Evolutionary conservation across 2,113 vertebrate species (phyloP).

Genomic region (Oreocharis arfaki): DNA sequence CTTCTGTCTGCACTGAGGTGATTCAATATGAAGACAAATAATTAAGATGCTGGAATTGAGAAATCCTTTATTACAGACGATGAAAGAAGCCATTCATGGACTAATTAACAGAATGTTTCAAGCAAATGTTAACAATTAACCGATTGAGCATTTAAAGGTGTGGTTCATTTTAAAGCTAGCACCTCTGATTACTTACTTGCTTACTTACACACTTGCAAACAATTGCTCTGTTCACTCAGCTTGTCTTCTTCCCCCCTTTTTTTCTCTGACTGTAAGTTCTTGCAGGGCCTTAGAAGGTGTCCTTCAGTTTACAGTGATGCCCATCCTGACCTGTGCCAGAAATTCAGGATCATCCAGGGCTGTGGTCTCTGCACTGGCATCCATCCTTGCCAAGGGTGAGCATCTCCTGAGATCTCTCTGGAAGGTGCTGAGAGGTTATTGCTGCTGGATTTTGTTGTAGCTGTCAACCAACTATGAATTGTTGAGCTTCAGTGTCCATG

Average conservation of each 20-base stretch:
- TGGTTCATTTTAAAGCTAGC: neutral
- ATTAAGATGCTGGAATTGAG: neutral
- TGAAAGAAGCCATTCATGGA: slow-evolving; percentile 12
- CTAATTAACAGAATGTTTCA: slow-evolving; percentile 29
- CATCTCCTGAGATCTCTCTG: neutral
- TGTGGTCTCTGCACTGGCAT: neutral
- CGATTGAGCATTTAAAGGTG: neutral
- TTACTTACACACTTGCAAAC: neutral
- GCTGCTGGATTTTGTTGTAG: neutral
- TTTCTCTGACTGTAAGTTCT: neutral
- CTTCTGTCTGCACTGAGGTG: neutral
- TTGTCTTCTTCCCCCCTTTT: neutral
- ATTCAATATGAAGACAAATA: neutral
- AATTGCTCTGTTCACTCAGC: neutral
- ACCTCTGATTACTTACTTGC: neutral
- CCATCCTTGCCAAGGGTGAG: neutral
- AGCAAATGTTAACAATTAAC: slow-evolving; percentile 33
- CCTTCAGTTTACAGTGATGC: neutral
- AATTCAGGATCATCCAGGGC: neutral
- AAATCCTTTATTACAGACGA: neutral
- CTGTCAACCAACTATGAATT: neutral
- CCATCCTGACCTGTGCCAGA: neutral
- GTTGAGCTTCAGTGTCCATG: neutral
- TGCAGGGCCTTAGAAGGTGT: accelerated
- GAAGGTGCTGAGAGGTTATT: neutral